Evolutionary conservation across 2,113 vertebrate species (phyloP), one percentile per base, ranked within the genome.

Genomic region (Chloroceryle aenea): DNA sequence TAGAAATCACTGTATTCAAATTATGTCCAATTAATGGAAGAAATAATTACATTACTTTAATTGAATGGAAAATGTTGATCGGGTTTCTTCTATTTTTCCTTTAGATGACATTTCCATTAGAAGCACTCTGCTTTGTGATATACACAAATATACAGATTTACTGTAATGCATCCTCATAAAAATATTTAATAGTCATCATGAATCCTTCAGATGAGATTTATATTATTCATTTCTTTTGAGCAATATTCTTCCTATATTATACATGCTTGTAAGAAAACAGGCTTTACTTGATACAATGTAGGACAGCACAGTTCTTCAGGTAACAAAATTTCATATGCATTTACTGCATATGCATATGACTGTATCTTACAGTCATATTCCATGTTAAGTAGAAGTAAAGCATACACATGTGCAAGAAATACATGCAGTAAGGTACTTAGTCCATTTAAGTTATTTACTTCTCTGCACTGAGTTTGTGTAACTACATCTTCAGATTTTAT

Each of bases 41-140:
- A 90, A 94, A 84, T 93, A 87, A 92, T 94, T 93, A 29, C 78
- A 81, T 91, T 84, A 52, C 67, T 75, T 92, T 96, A 93, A 93
- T 94, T 73, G 50, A 93, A 90, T 85, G 40, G 85, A 86, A 95
- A 90, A 79, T 62, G 64, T 95, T 95, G 89, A 95, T 80, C 73
- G 76, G 13, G 43, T 90, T 95, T 93, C 55, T 58, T 67, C 34
- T 81, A 56, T 72, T 86, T 95, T 91, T 80, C 25, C 23, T 74
- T 86, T 76, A 43, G 75, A 61, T 50, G 59, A 67, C 78, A 67
- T 59, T 95, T 80, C 20, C 26, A 80, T 83, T 92, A 58, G 30
- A 95, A 91, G 7, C 1, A 0, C 7, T 82, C 32, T 84, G 13
- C 22, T 84, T 87, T 1, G 3, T 68, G 26, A 73, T 63, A 68